phyloP scores from a whole-genome alignment of 2,113 vertebrate genomes.

The Amblyornis subalaris region DNA sequence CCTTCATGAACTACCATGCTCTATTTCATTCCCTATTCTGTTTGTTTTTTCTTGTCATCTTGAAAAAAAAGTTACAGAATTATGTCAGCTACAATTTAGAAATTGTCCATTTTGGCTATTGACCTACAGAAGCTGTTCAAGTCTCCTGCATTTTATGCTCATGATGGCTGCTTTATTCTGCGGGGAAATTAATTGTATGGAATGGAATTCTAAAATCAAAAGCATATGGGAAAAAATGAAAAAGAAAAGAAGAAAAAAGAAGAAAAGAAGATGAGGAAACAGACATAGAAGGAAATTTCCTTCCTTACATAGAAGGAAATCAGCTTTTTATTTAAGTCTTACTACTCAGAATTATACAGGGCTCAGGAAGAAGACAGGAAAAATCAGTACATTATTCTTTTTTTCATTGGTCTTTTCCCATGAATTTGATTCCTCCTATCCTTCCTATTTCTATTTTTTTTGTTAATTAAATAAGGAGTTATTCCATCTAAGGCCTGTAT shows the following conservation, averaged over 20 bases:
- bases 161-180: not conserved
- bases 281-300: not conserved
- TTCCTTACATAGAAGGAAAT: not conserved
- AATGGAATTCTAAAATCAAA: not conserved
- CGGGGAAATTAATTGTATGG: not conserved
- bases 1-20: not conserved
- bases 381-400: not conserved
- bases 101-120: not conserved
- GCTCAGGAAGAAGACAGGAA: not conserved
- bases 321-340: not conserved
- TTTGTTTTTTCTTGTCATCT: not conserved
- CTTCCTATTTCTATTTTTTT: not conserved
- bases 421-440: not conserved
- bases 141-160: not conserved
- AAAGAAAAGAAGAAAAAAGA: fast-evolving
- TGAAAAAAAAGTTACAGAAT: not conserved
- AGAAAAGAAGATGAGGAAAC: not conserved
- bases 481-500: not conserved
- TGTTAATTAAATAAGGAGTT: not conserved
- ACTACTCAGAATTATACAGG: not conserved
- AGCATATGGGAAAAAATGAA: fast-evolving
- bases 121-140: not conserved
- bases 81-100: not conserved
- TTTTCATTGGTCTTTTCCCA: not conserved
- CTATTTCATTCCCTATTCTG: not conserved